Evolutionary conservation across 2,888 invertebrate species (phyloP).

Genomic region (Drosophila emarginata): DNA sequence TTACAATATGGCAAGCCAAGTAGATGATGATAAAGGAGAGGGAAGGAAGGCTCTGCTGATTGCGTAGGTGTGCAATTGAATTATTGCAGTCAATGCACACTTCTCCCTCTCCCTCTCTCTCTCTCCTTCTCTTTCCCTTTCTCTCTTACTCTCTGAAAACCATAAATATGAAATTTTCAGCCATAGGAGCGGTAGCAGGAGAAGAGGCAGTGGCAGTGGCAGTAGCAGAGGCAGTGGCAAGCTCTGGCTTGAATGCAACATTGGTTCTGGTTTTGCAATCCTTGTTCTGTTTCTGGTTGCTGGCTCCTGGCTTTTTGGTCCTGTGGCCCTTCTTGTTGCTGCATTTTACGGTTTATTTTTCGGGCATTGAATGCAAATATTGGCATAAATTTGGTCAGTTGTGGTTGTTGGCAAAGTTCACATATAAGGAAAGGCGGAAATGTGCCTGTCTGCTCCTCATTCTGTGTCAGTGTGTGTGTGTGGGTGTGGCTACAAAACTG

Average conservation of each 20-base stretch:
- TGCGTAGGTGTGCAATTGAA: slow-evolving; percentile 78
- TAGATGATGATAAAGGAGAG: neutral
- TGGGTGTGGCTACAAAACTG: slow-evolving; percentile 22
- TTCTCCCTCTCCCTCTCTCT: slow-evolving; percentile 43
- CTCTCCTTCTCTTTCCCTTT: neutral
- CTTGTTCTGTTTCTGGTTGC: neutral
- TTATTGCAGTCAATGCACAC: slow-evolving; percentile 73
- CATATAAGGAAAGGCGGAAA: neutral
- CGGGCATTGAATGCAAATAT: slow-evolving; percentile 76
- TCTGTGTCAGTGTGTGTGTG: slow-evolving; percentile 23
- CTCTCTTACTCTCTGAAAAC: slow-evolving; percentile 13
- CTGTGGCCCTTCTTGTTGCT: slow-evolving; percentile 6
- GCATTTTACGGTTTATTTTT: slow-evolving; percentile 74
- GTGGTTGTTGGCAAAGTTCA: slow-evolving; percentile 50
- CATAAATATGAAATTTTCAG: slow-evolving; percentile 72
- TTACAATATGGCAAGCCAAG: slow-evolving; percentile 36
- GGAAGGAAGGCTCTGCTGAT: slow-evolving; percentile 27
- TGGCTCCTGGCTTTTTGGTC: neutral
- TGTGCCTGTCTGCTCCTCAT: slow-evolving; percentile 24
- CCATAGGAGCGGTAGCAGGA: no score
- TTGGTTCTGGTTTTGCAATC: neutral
- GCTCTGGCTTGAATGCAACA: neutral
- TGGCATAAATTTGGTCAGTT: slow-evolving; percentile 72
- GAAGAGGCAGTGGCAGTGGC: no score
- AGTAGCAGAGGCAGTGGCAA: slow-evolving; percentile 1